phyloP scores from a whole-genome alignment of 2,888 invertebrate species.

The Minunthozetes semirufus region DNA sequence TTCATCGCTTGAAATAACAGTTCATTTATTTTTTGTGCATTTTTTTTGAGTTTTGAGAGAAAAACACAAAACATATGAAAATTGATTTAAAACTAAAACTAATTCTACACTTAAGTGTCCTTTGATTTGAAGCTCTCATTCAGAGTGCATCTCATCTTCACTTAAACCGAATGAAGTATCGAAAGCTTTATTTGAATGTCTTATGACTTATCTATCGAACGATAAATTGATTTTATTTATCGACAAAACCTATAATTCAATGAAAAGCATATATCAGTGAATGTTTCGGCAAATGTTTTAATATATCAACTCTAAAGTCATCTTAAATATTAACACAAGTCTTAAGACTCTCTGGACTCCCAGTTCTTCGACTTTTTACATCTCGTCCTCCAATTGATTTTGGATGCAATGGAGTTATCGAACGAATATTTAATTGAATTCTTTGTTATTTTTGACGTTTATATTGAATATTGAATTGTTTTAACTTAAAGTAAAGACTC shows the following conservation, averaged over 20 bases:
- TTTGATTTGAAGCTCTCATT: conserved; percentile 10
- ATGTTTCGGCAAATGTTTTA: too few relatives aligned
- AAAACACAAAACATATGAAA: background rate
- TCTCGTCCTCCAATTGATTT: background rate
- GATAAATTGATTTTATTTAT: background rate
- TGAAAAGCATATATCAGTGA: too few relatives aligned
- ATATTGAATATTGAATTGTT: conserved; percentile 24
- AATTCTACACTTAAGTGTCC: conserved; percentile 13
- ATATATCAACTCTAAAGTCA: too few relatives aligned
- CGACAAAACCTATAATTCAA: background rate
- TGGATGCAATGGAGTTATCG: background rate
- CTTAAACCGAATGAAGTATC: background rate
- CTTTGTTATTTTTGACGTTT: conserved; percentile 2
- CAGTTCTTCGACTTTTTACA: background rate
- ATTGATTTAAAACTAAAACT: background rate
- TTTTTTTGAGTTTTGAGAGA: background rate
- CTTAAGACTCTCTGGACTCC: background rate
- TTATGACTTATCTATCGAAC: background rate
- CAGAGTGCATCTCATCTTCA: conserved; percentile 11
- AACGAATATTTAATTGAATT: background rate
- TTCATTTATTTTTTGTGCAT: conserved; percentile 16
- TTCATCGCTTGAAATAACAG: background rate
- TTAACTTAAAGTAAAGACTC: background rate
- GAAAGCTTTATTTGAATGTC: background rate
- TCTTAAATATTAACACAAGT: background rate